Conservation (phyloP, 2,888 invertebrate species). For the Polymixis flavicincta region DNA sequence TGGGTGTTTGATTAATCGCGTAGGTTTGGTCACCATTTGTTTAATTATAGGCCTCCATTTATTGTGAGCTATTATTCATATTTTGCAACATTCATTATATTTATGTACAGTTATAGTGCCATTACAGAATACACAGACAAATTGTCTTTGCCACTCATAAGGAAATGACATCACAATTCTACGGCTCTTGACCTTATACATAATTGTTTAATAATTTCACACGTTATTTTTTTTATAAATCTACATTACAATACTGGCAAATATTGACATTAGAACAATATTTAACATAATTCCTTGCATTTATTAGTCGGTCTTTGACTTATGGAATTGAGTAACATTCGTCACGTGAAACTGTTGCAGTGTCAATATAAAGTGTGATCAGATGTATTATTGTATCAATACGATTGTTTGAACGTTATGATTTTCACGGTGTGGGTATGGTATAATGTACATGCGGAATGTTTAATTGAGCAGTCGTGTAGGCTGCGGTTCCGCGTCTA, state of each 20-base stretch:
- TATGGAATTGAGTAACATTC: constrained; percentile 19
- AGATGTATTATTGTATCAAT: constrained; percentile 39
- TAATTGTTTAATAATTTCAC: constrained; percentile 22
- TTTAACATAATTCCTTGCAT: constrained; percentile 42
- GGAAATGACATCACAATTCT: constrained; percentile 37
- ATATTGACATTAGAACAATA: constrained; percentile 14
- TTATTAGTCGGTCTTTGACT: constrained; percentile 53
- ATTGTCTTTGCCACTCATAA: constrained; percentile 27
- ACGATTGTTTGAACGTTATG: constrained; percentile 61
- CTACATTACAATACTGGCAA: background rate
- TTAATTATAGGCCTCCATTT: constrained; percentile 57
- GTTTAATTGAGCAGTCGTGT: constrained; percentile 88
- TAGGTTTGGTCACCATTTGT: constrained; percentile 57
- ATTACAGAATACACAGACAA: constrained; percentile 50
- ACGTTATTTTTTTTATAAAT: background rate
- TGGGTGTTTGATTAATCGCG: constrained; percentile 65
- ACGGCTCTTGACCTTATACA: constrained; percentile 35
- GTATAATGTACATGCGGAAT: constrained; percentile 82
- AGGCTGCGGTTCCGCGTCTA: constrained; percentile 89
- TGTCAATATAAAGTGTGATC: constrained; percentile 36
- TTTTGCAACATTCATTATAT: constrained; percentile 58
- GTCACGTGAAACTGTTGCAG: constrained; percentile 32
- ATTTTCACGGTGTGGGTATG: constrained; percentile 67
- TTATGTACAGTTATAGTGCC: constrained; percentile 52
- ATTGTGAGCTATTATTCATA: constrained; percentile 53